phyloP scores from a whole-genome alignment of 1,140 invertebrate genomes.

The Homalodisca vitripennis region DNA sequence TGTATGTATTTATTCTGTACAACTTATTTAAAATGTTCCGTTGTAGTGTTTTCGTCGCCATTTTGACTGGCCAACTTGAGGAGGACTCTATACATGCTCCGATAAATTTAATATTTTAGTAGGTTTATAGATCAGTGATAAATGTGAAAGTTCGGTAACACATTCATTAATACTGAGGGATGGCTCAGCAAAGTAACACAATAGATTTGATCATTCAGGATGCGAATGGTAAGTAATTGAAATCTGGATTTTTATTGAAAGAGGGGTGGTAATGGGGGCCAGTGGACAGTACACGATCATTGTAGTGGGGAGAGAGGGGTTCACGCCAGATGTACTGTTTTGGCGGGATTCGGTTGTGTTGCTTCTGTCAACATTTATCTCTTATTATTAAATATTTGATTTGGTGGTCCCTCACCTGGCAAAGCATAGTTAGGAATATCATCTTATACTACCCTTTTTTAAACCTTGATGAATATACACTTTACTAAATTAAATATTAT shows the following conservation, averaged over 20 bases:
- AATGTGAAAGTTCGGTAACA: slow-evolving; percentile 31
- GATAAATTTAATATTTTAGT: slow-evolving; percentile 31
- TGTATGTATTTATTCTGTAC: too few relatives aligned
- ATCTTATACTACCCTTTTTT: too few relatives aligned
- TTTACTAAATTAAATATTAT: too few relatives aligned
- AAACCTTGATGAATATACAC: too few relatives aligned
- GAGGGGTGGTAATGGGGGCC: slow-evolving; percentile 18
- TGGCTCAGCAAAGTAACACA: slow-evolving; percentile 61
- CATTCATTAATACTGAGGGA: slow-evolving; percentile 45
- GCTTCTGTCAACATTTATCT: too few relatives aligned
- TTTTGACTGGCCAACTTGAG: slow-evolving; percentile 41
- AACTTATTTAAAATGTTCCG: not conserved
- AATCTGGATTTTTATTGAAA: slow-evolving; percentile 40
- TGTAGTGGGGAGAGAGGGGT: slow-evolving; percentile 8
- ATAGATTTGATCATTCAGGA: slow-evolving; percentile 65
- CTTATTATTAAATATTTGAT: too few relatives aligned
- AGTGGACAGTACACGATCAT: not conserved
- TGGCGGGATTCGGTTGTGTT: slow-evolving; percentile 29
- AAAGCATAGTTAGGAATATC: too few relatives aligned
- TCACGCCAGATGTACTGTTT: slow-evolving; percentile 29
- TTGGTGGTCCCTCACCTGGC: too few relatives aligned
- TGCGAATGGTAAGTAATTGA: slow-evolving; percentile 57
- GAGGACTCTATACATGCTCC: slow-evolving; percentile 26
- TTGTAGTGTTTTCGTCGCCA: slow-evolving; percentile 50
- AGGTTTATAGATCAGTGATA: slow-evolving; percentile 40